Evolutionary conservation across 2,888 invertebrate genomes (phyloP), one percentile per base, ranked within the genome.

Genomic region (Anthophora plumipes): DNA sequence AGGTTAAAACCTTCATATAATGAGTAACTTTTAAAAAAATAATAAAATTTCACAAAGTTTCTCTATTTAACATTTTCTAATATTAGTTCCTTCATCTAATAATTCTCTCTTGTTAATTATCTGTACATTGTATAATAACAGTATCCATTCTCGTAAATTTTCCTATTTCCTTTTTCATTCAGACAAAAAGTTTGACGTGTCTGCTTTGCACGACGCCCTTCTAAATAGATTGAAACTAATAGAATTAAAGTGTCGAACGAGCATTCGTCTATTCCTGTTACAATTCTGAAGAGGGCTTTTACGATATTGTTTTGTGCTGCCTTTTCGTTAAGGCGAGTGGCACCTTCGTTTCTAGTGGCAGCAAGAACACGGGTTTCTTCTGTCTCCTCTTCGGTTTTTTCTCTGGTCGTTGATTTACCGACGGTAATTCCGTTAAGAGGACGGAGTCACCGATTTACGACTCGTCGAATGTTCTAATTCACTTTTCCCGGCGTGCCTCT

Each of bases 391-490:
- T 77, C n/a, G 67, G 76, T 82, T 82, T 84, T 86, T 84, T 82
- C 80, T 67, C 67, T 50, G 54, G 48, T 71, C 81, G 59, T 83
- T 90, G 90, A 90, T 89, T 88, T 88, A 90, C 86, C 78, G 89
- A 64, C 84, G n/a, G 88, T 90, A 89, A 90, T 90, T 86, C 76
- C 85, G 82, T 83, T 89, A 88, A 89, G 89, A 88, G 89, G 85
- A 82, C 85, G 74, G 70, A 77, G 75, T 68, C 75, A 61, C 74
- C 85, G 87, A 89, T 86, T 88, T 89, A 89, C 83, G 86, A 86
- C 80, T 85, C 75, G 80, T 83, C 78, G 82, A 82, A 87, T 80
- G 85, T 81, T 83, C 83, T 88, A 88, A 88, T 88, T 88, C 88
- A 88, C 88, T 88, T 88, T 86, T 74, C 87, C 59, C 68, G 48